phyloP scores from a whole-genome alignment of 2,113 vertebrate genomes.

The Microtus oregoni region DNA sequence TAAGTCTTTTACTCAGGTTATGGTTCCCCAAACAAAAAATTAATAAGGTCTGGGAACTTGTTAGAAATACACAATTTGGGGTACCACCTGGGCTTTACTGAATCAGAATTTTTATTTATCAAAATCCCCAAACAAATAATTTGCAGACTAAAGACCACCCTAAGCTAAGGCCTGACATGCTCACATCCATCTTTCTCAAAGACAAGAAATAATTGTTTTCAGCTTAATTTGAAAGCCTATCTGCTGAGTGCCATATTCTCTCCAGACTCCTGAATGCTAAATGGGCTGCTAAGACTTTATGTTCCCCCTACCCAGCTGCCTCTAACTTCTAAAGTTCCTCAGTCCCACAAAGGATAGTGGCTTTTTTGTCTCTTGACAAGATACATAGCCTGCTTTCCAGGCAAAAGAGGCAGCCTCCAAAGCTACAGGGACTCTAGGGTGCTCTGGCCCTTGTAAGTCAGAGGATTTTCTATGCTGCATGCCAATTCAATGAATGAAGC shows the following conservation, averaged over 20 bases:
- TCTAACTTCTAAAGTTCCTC: not conserved
- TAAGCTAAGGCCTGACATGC: not conserved
- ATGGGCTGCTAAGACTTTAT: not conserved
- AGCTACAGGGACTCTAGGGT: not conserved
- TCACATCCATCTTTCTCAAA: not conserved
- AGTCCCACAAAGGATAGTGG: not conserved
- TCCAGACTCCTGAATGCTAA: not conserved
- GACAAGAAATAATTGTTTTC: not conserved
- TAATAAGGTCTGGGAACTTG: not conserved
- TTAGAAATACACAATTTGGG: not conserved
- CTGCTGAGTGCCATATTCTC: not conserved
- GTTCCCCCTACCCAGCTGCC: not conserved
- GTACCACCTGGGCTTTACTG: not conserved
- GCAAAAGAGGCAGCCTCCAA: not conserved
- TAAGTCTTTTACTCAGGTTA: not conserved
- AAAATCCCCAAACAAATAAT: not conserved
- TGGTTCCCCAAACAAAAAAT: not conserved
- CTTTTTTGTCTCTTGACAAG: not conserved
- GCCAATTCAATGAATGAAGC: not conserved
- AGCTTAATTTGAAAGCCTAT: not conserved
- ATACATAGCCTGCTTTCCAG: not conserved
- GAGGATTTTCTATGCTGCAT: not conserved
- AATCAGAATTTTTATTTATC: not conserved
- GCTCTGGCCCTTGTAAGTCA: not conserved
- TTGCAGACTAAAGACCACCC: not conserved